Percentiles rank a stretch among this genome's conserved stretches.
Conservation (phyloP, 2,888 invertebrate genomes). For the Helleia helle region DNA sequence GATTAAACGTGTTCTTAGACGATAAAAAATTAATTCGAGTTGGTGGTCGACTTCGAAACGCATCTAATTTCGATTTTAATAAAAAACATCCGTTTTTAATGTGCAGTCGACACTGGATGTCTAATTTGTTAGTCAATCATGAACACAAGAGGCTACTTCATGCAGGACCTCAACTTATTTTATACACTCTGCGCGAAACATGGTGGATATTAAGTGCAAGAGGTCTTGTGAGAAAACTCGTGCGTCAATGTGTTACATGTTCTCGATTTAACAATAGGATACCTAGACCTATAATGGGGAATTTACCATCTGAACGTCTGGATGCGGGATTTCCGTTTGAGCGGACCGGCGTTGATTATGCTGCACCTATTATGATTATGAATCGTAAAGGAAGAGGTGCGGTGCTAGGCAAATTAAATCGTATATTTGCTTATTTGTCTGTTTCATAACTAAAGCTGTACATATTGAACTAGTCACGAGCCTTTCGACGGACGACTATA, state of each 20-base stretch:
- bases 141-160: not conserved
- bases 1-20: not conserved
- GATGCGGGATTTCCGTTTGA: slow-evolving; percentile 9
- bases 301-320: slow-evolving; percentile 7
- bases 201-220: not conserved
- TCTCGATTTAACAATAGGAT: not conserved
- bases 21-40: not conserved
- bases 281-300: slow-evolving; percentile 4
- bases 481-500: slow-evolving; percentile 10
- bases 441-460: slow-evolving; percentile 8
- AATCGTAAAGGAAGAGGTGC: slow-evolving; percentile 11
- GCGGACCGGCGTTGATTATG: slow-evolving; percentile 11
- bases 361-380: slow-evolving; percentile 12
- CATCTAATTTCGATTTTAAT: not conserved
- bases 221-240: not conserved
- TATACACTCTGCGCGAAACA: not conserved
- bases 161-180: not conserved
- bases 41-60: not conserved
- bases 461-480: slow-evolving; percentile 13
- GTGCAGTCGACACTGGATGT: not conserved
- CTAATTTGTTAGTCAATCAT: not conserved
- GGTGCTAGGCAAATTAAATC: slow-evolving; percentile 10
- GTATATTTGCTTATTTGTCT: slow-evolving; percentile 15
- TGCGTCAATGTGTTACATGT: not conserved
- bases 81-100: not conserved